Conservation (phyloP, 2,113 vertebrate species). For the Coracopsis vasa region DNA sequence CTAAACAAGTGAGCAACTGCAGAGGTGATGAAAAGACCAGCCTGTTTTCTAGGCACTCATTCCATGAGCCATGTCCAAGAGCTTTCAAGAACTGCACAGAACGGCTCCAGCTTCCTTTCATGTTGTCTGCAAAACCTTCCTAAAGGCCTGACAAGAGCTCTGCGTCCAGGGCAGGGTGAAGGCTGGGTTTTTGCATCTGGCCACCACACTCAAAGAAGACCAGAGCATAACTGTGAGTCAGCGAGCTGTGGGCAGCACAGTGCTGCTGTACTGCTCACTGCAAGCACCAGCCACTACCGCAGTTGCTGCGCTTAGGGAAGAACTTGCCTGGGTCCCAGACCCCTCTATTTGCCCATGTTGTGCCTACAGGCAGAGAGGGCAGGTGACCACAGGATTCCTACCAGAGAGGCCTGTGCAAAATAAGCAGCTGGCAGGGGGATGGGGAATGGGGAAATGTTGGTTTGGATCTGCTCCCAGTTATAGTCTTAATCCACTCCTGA, state of each 20-base stretch:
- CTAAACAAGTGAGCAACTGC: neutral
- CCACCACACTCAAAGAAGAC: neutral
- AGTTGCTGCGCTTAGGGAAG: neutral
- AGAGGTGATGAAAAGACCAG: constrained; percentile 30
- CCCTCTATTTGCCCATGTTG: neutral
- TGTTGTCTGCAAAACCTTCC: constrained; percentile 4
- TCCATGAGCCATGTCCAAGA: neutral
- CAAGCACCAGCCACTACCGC: accelerated
- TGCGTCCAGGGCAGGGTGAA: neutral
- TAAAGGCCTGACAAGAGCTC: neutral
- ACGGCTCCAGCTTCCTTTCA: neutral
- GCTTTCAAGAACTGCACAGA: neutral
- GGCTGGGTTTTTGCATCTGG: neutral
- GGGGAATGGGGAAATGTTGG: neutral
- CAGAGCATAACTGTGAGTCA: neutral
- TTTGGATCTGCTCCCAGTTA: constrained; percentile 34
- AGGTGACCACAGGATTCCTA: neutral
- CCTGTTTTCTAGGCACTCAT: constrained; percentile 12
- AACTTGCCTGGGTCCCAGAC: neutral
- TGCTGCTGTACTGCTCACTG: accelerated
- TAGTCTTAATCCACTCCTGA: constrained; percentile 30
- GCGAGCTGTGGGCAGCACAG: neutral
- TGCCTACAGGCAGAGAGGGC: neutral
- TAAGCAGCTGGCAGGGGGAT: neutral
- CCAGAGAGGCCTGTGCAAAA: neutral